A percentile compares a stretch with the other conserved stretches of the same genome.
Conservation (phyloP, 1,140 invertebrate genomes). For the Drosophila funebris region DNA sequence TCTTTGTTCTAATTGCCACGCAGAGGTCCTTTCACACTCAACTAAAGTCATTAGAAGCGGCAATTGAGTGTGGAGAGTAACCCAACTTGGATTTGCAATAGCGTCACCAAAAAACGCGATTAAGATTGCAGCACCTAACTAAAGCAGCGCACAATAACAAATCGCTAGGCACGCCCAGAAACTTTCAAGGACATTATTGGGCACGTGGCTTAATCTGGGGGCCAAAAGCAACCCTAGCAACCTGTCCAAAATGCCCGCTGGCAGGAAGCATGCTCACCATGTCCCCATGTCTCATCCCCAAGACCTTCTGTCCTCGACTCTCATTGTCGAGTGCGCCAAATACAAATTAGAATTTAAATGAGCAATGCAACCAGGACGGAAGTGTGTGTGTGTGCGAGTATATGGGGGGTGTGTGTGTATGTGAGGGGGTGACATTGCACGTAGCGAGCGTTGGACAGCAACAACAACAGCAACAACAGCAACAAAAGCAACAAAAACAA, state of each 20-base stretch:
- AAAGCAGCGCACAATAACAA: conserved; percentile 27
- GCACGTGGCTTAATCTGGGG: conserved; percentile 41
- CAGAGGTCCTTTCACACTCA: conserved; percentile 5
- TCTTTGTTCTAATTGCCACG: neutral
- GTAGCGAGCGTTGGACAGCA: conserved; percentile 47
- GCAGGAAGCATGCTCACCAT: conserved; percentile 64
- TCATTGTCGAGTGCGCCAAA: conserved; percentile 75
- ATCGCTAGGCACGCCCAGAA: conserved; percentile 29
- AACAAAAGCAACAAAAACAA: conserved; percentile 31
- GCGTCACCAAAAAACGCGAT: conserved; percentile 42
- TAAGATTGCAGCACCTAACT: conserved; percentile 42
- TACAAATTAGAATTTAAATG: conserved; percentile 82
- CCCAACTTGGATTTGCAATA: conserved; percentile 9
- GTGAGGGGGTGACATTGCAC: conserved; percentile 60
- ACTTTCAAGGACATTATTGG: conserved; percentile 75
- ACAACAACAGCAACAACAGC: conserved; percentile 32
- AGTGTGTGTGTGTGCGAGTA: conserved; percentile 53
- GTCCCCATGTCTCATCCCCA: conserved; percentile 6
- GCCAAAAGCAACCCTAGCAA: conserved; percentile 15
- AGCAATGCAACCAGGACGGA: conserved; percentile 77
- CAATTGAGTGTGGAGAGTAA: conserved; percentile 21
- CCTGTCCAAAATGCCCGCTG: conserved; percentile 55
- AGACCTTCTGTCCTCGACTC: conserved; percentile 24
- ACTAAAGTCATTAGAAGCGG: conserved; percentile 32
- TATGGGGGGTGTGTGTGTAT: conserved; percentile 25